Percentiles rank a stretch among this genome's conserved stretches.
Evolutionary conservation across 2,113 vertebrate genomes (phyloP).

Genomic region (Clarias batrachus): DNA sequence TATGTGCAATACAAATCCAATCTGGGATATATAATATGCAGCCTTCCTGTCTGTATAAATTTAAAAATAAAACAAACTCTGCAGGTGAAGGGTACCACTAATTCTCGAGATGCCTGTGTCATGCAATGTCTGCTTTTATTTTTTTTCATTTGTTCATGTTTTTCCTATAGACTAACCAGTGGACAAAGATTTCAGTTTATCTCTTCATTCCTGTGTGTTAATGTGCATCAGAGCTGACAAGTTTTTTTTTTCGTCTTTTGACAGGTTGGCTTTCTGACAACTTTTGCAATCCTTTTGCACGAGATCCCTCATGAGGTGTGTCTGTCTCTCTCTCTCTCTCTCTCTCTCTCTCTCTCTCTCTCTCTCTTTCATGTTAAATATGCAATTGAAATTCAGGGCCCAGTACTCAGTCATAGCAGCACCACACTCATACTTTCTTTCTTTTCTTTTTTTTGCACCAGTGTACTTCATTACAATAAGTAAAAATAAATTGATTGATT

Average conservation of each 20-base stretch:
- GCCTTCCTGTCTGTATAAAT: neutral
- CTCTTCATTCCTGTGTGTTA: neutral
- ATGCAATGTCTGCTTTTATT: neutral
- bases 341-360: neutral
- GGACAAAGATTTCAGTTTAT: too few species aligned
- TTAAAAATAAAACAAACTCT: neutral
- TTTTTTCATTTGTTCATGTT: neutral
- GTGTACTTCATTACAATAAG: conserved; percentile 8
- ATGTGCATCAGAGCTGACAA: neutral
- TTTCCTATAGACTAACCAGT: neutral
- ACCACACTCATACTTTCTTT: neutral
- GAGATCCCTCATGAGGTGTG: conserved; percentile 98
- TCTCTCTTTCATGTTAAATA: neutral
- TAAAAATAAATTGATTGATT: neutral
- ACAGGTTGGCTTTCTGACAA: conserved; percentile 93
- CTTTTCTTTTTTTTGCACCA: neutral
- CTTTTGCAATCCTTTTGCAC: conserved; percentile 92
- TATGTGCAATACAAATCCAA: neutral
- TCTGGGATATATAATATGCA: neutral
- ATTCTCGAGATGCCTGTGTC: neutral
- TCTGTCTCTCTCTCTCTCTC: conserved; percentile 3
- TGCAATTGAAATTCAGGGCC: neutral
- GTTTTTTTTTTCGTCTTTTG: conserved; percentile 8
- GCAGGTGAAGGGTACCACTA: neutral
- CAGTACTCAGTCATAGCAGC: neutral